Evolutionary conservation across 2,888 invertebrate species (phyloP).

Genomic region (Drosophila gaucha): DNA sequence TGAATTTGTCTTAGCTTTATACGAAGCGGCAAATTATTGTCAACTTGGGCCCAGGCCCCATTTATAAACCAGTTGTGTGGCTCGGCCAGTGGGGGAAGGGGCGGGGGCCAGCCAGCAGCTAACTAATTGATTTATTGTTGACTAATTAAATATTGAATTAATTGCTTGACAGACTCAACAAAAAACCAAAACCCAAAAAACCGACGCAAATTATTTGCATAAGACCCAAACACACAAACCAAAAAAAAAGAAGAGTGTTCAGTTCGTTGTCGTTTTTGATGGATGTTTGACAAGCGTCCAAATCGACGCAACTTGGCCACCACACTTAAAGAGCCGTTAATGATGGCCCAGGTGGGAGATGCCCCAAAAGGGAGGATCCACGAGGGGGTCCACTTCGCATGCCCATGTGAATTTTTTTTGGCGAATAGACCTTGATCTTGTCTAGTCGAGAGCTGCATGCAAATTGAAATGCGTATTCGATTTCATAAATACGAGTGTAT

Average conservation of each 20-base stretch:
- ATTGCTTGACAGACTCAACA: conserved; percentile 55
- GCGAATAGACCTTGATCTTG: conserved; percentile 62
- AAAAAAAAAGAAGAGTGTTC: conserved; percentile 18
- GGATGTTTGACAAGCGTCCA: conserved; percentile 66
- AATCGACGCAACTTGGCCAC: conserved; percentile 44
- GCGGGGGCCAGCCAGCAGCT: conserved; percentile 17
- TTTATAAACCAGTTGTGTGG: conserved; percentile 64
- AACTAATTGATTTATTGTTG: conserved; percentile 80
- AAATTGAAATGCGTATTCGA: conserved; percentile 43
- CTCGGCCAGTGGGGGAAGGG: conserved; percentile 1
- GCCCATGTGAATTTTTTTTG: conserved; percentile 40
- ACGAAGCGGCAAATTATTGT: conserved; percentile 59
- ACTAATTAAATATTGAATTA: conserved; percentile 78
- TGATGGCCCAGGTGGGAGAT: conserved; percentile 15
- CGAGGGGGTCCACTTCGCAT: conserved; percentile 17
- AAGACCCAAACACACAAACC: conserved; percentile 35
- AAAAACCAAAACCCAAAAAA: conserved; percentile 32
- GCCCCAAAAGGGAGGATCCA: too few relatives aligned
- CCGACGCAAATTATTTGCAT: conserved; percentile 66
- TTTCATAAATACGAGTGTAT: conserved; percentile 21
- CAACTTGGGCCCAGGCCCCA: conserved; percentile 57
- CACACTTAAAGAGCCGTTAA: conserved; percentile 45
- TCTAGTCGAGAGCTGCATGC: conserved; percentile 55
- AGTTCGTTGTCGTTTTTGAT: conserved; percentile 62
- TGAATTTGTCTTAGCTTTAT: conserved; percentile 68